Evolutionary conservation across 2,797 vertebrate genomes (phyloP).

Genomic region (Argya squamiceps): DNA sequence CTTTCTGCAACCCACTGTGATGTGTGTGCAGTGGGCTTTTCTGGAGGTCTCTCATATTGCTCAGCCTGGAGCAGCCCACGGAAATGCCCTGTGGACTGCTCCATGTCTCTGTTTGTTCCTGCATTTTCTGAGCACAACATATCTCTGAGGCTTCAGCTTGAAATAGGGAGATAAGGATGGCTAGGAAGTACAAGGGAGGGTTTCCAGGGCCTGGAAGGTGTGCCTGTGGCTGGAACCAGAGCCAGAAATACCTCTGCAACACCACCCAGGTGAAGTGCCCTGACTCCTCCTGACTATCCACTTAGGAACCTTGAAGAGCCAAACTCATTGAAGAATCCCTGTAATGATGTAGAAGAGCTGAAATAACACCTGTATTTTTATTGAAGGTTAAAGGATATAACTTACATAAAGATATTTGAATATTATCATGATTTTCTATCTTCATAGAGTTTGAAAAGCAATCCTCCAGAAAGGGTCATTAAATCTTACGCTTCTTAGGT

Average conservation of each 20-base stretch:
- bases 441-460: neutral
- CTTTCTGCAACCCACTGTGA: neutral
- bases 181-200: neutral
- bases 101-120: neutral
- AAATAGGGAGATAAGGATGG: neutral
- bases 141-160: neutral
- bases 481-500: neutral
- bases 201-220: neutral
- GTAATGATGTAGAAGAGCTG: neutral
- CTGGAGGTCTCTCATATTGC: neutral
- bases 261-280: neutral
- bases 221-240: neutral
- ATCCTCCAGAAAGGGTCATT: neutral
- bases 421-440: neutral
- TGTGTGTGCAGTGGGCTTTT: neutral
- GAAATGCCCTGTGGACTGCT: neutral
- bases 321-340: neutral
- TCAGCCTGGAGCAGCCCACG: rapidly evolving
- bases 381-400: neutral
- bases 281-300: neutral
- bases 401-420: neutral
- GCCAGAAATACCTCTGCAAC: neutral
- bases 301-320: neutral
- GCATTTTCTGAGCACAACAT: neutral
- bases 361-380: neutral